Base-by-base conservation (phyloP, 2,888 invertebrate genomes). In the Agapostemon virescens region DNA sequence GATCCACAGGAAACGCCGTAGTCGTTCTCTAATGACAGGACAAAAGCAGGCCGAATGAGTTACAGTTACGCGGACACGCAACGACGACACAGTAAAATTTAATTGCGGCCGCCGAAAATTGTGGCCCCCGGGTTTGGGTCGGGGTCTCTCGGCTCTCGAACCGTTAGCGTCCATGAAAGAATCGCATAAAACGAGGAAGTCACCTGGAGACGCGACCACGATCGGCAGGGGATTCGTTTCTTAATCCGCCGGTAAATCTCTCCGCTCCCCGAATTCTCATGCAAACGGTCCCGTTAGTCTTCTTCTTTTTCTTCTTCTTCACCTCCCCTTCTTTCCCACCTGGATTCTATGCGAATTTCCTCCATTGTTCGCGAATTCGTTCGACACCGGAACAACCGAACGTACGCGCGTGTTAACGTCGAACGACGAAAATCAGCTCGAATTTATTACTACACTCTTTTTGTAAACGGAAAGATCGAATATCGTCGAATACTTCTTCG, bases 21-120 rank as follows among this genome's bases (percentile, higher is more conserved):
- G 81, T 79, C 79, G 79, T 49, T 79, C 40, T 71, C 63, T 71
- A 71, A 74, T 58, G 74, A 52, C 74, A 74, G 71, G 71, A 82
- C 75, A 74, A 79, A 75, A 69, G 77, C 63, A 36, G 52, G 72
- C 7, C 40, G 64, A 82, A 74, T 71, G 70, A 68, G 72, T 74
- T 77, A 74, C 71, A 75, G 78, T 84, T 81, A 76, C 36, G 45
- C 74, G 70, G 68, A 45, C 61, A 58, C 13, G 45, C 30, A 49
- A 26, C 42, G 58, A 61, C n/a, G 72, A n/a, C 49, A 68, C 71
- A 69, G 66, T 74, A 63, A 69, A 69, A 68, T 58, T 69, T 80
- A 77, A 80, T 80, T 74, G 68, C 72, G 45, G 42, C 61, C 40
- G 72, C 74, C 79, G 66, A 72, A 70, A 81, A 79, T 73, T 73